Base-by-base conservation (phyloP, 1,140 invertebrate species). In the Mylabris phalerata region DNA sequence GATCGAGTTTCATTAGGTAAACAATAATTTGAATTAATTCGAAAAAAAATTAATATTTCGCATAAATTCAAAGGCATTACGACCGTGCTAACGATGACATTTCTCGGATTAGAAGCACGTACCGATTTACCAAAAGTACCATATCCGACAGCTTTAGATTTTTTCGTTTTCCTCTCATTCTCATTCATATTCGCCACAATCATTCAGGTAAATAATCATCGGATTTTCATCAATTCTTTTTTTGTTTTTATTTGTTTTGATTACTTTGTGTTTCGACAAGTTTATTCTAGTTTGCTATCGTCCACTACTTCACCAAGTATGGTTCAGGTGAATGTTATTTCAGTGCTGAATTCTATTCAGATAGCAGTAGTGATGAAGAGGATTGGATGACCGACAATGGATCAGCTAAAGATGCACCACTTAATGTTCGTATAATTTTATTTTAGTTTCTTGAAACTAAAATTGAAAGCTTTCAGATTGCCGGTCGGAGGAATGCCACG, bases 221-320 rank as follows among this genome's bases (percentile, higher is more conserved):
- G 9, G 1, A 40, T 40, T 42, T 42, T 11, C 1, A n/a, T 1
- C 9, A 42, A 2, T 4, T 42, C 3, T 32, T 32, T 32, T 32
- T 32, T 32, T 32, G 32, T 32, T 32, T 4, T 32, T 32, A 19
- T 32, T 32, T 4, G 32, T 32, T 32, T 32, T 32, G 4, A 42
- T n/a, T n/a, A 42, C 4, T 42, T 42, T 9, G 11, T 42, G 11
- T 10, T 10, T 42, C 3, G 9, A 42, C 50, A 48, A 43, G 41
- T 62, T 55, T 46, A 38, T 56, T 64, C 10, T 67, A 87, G 79
- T 94, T 93, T 73, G 90, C 90, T 4, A 81, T 91, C 4, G 91
- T 94, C 0, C 91, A 94, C 70, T 92, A 91, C 68, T 93, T 90
- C 73, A 94, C 91, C 3, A 94, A 93, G 73, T 87, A 90, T 62